Evolutionary conservation across 2,113 vertebrate species (phyloP), one percentile per base, ranked within the genome.

Genomic region (Chlorodrepanis virens): DNA sequence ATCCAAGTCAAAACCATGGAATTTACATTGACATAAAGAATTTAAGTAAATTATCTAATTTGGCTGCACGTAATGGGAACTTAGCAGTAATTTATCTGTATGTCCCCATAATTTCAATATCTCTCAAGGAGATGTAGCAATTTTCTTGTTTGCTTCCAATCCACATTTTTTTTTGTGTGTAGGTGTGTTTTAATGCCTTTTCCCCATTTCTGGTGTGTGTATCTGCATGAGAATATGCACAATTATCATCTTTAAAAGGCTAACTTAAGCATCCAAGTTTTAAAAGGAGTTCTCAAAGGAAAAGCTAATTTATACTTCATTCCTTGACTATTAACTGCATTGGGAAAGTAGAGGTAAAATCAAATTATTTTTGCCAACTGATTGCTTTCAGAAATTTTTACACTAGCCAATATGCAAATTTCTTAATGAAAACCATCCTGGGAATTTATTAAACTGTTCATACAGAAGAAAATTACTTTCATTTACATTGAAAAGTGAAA

Each of bases 361-460:
- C 69, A 89, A 93, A 78, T 87, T 94, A 94, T 93, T 95, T 96
- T 96, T 96, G 90, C 88, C 95, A 94, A 92, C 56, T 78, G 85
- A 92, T 87, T 69, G 84, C 87, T 97, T 94, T 97, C 88, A 96
- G 86, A 93, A 96, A 90, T 71, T 64, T 91, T 94, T 89, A 70
- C 70, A 64, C 84, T 93, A 90, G 95, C 95, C 93, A 95, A 96
- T 96, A 96, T 97, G 96, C 92, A 96, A 97, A 94, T 96, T 94
- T 78, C 70, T 93, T 96, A 94, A 96, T 96, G 83, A 96, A 97
- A 97, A 95, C 90, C 65, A 94, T 94, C 89, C 90, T 90, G 89
- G 94, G 96, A 88, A 94, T 91, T 93, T 95, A 94, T 89, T 90
- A 95, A 94, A 96, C 85, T 56, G 61, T 87, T 96, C 95, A 71